Percentiles rank a stretch among this genome's conserved stretches.
These are phyloP conservation scores for Nomada ferruginata DNA, from an alignment of 2,888 invertebrate genomes.

Conservation along the genomic window DNA sequence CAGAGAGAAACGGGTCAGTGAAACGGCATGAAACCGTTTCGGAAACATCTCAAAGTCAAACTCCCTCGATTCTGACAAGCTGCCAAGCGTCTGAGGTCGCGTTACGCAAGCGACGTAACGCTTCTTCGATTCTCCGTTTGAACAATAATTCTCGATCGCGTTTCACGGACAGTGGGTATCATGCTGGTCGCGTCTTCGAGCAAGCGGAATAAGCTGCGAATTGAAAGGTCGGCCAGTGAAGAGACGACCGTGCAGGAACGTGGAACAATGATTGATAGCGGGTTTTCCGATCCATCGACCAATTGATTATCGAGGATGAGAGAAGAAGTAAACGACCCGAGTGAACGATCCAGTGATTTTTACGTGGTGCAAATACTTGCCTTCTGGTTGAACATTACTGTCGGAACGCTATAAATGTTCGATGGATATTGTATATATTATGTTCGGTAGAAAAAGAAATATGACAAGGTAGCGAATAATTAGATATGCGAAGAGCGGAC, in stretches of 20 bases:
- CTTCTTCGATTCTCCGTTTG: constrained; percentile 32
- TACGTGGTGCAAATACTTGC: neutral
- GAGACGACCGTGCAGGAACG: neutral
- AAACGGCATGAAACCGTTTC: constrained; percentile 26
- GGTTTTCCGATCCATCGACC: neutral
- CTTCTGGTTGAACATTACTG: neutral
- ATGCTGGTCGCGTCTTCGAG: neutral
- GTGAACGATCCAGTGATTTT: neutral
- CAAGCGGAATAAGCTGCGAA: neutral
- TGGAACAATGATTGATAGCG: neutral
- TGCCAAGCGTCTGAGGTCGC: constrained; percentile 66
- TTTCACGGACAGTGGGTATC: constrained; percentile 6
- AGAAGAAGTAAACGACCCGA: neutral
- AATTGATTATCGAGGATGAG: neutral
- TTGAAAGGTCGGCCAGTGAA: constrained; percentile 1
- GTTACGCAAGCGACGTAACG: constrained; percentile 58
- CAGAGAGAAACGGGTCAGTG: neutral
- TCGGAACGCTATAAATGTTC: neutral
- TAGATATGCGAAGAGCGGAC: no score
- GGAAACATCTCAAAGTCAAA: constrained; percentile 45
- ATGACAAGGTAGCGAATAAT: no score
- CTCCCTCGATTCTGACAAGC: constrained; percentile 56
- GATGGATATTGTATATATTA: neutral
- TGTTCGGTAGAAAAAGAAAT: no score
- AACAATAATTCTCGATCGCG: constrained; percentile 29